These are phyloP conservation scores for Actias luna DNA, from an alignment of 2,888 invertebrate species.

Conservation along the genomic window DNA sequence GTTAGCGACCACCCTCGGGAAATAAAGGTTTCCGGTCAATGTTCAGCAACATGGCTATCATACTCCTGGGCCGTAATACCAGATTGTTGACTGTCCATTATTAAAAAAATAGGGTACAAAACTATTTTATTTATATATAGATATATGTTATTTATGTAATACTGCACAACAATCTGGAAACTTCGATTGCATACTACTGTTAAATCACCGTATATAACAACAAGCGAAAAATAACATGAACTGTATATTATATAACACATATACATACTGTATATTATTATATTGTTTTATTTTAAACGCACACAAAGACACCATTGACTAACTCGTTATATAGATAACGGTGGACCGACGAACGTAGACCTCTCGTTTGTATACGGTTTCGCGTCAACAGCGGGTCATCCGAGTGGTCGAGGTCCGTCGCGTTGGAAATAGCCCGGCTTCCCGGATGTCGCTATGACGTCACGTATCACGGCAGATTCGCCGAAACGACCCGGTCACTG, in stretches of 20 bases:
- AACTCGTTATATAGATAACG: conserved; percentile 2
- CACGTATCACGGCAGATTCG: conserved; percentile 66
- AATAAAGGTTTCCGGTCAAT: too few species aligned
- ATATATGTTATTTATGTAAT: neutral
- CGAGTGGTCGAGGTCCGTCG: conserved; percentile 32
- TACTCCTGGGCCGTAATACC: too few species aligned
- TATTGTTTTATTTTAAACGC: conserved; percentile 12
- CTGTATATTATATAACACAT: neutral
- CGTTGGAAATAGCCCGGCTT: conserved; percentile 72
- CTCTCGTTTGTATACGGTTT: neutral
- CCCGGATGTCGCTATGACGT: conserved; percentile 75
- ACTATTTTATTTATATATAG: too few species aligned
- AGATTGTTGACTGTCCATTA: too few species aligned
- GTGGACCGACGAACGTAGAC: conserved; percentile 10
- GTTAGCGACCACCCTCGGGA: too few species aligned
- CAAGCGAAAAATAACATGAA: neutral
- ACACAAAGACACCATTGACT: conserved; percentile 18
- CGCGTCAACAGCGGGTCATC: conserved; percentile 21
- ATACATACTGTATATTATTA: neutral
- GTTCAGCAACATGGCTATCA: too few species aligned
- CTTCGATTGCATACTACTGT: neutral
- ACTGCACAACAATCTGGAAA: too few species aligned
- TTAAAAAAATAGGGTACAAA: too few species aligned
- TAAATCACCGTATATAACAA: neutral
- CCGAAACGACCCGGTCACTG: conserved; percentile 47